These are phyloP conservation scores for Spea hammondii DNA, from an alignment of 2,797 vertebrate genomes.

Conservation along the genomic window DNA sequence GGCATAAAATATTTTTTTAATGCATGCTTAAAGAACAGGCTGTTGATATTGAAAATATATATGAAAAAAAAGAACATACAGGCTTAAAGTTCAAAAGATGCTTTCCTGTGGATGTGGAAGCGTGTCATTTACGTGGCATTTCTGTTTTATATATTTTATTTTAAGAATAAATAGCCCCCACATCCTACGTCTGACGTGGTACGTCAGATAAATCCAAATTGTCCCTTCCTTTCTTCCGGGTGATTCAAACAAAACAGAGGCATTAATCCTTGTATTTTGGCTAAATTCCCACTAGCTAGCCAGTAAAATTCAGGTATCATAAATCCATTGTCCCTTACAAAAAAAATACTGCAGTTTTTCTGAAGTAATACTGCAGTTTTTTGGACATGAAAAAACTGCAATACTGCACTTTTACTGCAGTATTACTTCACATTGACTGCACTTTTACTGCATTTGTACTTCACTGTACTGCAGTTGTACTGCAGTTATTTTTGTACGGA, in stretches of 20 bases:
- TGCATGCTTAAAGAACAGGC: slow-evolving; percentile 61
- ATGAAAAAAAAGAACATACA: slow-evolving; percentile 56
- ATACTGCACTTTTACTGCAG: no score
- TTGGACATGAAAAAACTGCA: no score
- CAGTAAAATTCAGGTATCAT: no score
- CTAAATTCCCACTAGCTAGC: neutral
- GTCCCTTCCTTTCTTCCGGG: neutral
- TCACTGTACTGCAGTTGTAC: no score
- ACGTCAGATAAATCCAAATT: neutral
- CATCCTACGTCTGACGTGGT: neutral
- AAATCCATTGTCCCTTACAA: no score
- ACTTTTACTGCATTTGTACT: no score
- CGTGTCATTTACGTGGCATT: neutral
- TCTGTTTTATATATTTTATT: neutral
- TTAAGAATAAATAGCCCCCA: neutral
- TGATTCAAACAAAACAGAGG: neutral
- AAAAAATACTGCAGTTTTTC: no score
- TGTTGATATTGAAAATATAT: slow-evolving; percentile 58
- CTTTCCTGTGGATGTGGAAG: slow-evolving; percentile 50
- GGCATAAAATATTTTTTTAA: slow-evolving; percentile 62
- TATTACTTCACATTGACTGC: no score
- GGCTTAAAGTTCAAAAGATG: slow-evolving; percentile 61
- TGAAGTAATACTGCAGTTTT: no score
- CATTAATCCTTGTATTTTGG: neutral
- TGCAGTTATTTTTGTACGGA: no score